phyloP scores from a whole-genome alignment of 2,797 vertebrate genomes.

The Rhinoraja longicauda region DNA sequence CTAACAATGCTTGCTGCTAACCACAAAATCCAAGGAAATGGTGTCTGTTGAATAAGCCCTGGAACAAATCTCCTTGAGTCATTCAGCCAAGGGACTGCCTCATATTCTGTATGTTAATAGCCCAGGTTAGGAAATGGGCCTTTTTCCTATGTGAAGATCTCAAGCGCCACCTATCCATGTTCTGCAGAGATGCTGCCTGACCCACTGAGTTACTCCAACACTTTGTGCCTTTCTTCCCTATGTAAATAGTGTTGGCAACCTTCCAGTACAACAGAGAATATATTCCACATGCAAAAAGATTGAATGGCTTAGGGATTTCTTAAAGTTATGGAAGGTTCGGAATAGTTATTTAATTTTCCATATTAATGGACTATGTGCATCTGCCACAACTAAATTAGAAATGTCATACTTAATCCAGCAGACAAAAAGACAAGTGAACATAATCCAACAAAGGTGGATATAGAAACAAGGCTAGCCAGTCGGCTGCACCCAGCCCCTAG shows the following conservation, averaged over 20 bases:
- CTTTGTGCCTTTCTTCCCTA: no score
- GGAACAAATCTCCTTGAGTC: no score
- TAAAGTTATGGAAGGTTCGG: not conserved
- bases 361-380: not conserved
- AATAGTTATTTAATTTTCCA: not conserved
- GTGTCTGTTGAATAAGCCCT: no score
- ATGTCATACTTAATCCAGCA: not conserved
- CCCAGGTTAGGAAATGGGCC: no score
- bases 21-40: no score
- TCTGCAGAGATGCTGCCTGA: no score
- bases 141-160: not conserved
- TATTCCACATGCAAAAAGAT: not conserved
- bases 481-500: not conserved
- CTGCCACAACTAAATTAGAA: not conserved
- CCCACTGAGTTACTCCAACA: no score
- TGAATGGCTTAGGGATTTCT: not conserved
- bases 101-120: no score
- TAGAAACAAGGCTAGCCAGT: not conserved
- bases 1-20: no score
- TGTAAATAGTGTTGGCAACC: no score
- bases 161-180: no score
- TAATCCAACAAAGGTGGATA: not conserved
- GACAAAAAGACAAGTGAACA: not conserved
- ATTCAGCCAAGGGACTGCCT: no score
- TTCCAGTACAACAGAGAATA: not conserved